Base-by-base conservation (phyloP, 1,140 invertebrate species). In the Babylonia areolata region DNA sequence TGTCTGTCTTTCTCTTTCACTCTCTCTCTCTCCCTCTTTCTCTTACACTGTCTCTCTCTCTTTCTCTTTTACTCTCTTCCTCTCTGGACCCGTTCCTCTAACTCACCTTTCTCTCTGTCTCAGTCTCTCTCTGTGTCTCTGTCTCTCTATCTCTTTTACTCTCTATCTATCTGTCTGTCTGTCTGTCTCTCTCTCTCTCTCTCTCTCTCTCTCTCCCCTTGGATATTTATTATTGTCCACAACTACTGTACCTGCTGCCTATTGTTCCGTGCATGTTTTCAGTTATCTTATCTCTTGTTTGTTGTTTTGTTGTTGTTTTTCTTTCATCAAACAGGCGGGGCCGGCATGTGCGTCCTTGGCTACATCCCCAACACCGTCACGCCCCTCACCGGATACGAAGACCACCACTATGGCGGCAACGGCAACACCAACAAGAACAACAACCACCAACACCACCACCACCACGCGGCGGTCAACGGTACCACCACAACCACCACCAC, bases 301-400 rank as follows among this genome's bases (percentile, higher is more conserved):
- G n/a, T 37, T 64, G 35, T 35, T 31, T 35, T 39, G 1, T 81
- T n/a, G n/a, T 81, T 81, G 3, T 17, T 35, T n/a, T 64, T 35
- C 51, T 35, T 58, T 35, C 51, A 6, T 81, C 46, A 9, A 35
- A 9, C 85, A 37, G 78, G 71, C 20, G 87, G 87, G 2, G 85
- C 87, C 0, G 85, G 87, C 28, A 88, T 88, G 87, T 64, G 81
- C 11, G 81, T 91, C 39, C 58, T 89, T 33, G 86, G 86, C 69
- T 87, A 84, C 85, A 39, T 85, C 39, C 85, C 88, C 39, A 81
- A 85, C 79, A 58, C 77, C 33, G 81, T 81, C 35, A 80, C 33
- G 37, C 79, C 85, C 37, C 51, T 78, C 28, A 39, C 23, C 46
- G 73, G 54, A 3, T 42, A 39, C 86, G 51, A 39, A 35, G 80